Base-by-base conservation (phyloP, 2,797 vertebrate species). In the Saxicola maurus region DNA sequence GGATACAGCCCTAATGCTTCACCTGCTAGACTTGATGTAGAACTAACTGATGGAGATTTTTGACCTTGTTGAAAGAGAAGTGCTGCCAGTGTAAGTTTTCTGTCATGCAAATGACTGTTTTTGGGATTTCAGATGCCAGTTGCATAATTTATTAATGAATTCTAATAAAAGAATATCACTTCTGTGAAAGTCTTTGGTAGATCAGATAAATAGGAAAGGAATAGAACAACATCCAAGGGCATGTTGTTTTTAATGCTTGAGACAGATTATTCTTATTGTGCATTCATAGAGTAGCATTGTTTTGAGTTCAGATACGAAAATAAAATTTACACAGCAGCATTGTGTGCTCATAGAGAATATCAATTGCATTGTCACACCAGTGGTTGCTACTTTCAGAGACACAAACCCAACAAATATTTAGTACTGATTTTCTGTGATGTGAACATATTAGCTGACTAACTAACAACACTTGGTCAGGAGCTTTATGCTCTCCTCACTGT, bases 31-130 rank as follows among this genome's bases (percentile, higher is more conserved):
- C n/a, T 64, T 61, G 24, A 24, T 60, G 30, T 25, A 61, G 20
- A 86, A 59, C 19, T 75, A 86, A 73, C 31, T 68, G 37, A 67
- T 10, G 2, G n/a, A 88, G 35, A 43, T 57, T 85, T 91, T 91
- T 92, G 69, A 87, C 35, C 91, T 92, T 89, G 69, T 61, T 87
- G 67, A 80, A 79, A 79, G 89, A 28, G 55, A 69, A 62, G 10
- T 84, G 30, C 60, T 79, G 46, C 46, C 30, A n/a, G 11, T 79
- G 27, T 76, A 65, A 83, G 31, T 46, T 48, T 72, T 82, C 51
- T 62, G 45, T 85, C 75, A 84, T 82, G 87, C 31, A 90, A 93
- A 93, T 76, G 43, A 51, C 31, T 49, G 7, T 73, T 61, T 13
- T 30, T 55, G 52, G 37, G 14, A 48, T 87, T 92, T 89, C 51